Evolutionary conservation across 2,113 vertebrate species (phyloP).

Genomic region (Ophthalmolycus amberensis): DNA sequence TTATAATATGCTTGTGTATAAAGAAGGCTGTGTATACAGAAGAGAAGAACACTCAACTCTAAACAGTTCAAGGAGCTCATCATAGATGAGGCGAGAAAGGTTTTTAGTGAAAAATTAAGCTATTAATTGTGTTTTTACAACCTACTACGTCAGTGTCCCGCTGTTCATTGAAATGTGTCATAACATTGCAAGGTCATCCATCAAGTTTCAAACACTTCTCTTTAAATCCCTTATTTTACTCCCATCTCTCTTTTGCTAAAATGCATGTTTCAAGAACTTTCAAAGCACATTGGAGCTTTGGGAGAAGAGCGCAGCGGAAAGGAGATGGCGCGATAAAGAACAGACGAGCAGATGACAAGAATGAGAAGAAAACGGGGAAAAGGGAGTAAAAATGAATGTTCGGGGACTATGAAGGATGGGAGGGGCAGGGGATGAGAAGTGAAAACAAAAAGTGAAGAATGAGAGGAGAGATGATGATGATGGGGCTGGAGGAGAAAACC

Average conservation of each 20-base stretch:
- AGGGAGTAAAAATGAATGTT: conserved; percentile 26
- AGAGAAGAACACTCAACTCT: not conserved
- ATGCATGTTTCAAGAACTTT: conserved; percentile 26
- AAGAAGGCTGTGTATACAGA: not conserved
- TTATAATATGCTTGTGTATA: not conserved
- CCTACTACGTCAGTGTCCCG: not conserved
- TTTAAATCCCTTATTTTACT: conserved; percentile 18
- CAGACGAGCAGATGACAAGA: conserved; percentile 26
- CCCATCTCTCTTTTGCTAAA: conserved; percentile 15
- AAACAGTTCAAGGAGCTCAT: conserved; percentile 22
- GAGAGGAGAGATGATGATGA: conserved; percentile 15
- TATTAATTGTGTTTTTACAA: conserved; percentile 18
- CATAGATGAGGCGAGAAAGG: not conserved
- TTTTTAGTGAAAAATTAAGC: conserved; percentile 19
- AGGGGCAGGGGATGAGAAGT: not conserved
- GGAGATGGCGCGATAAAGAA: conserved; percentile 46
- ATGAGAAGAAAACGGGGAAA: conserved; percentile 13
- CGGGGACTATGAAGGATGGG: conserved; percentile 1
- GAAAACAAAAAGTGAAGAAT: conserved; percentile 2
- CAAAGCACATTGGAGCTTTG: conserved; percentile 36
- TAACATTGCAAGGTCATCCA: conserved; percentile 43
- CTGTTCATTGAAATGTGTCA: conserved; percentile 29
- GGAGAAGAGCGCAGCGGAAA: conserved; percentile 1
- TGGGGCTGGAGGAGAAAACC: conserved; percentile 27
- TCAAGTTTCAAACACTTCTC: conserved; percentile 8